Percentiles rank a stretch among this genome's conserved stretches.
Conservation (phyloP, 2,888 invertebrate genomes). For the Cerastis leucographa region DNA sequence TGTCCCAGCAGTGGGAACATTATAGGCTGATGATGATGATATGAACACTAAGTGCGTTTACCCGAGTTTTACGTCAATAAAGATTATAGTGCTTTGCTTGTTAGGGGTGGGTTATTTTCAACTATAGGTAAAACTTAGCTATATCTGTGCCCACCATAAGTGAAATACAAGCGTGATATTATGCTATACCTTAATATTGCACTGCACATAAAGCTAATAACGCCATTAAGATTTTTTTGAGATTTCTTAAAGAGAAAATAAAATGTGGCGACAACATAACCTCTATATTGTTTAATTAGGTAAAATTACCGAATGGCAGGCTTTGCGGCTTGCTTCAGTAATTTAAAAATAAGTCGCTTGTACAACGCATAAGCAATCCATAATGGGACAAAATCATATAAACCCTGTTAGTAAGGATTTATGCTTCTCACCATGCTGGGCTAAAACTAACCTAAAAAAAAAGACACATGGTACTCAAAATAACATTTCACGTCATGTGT, state of each 20-base stretch:
- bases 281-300: background rate
- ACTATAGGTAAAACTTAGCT: too few species aligned
- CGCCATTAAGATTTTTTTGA: background rate
- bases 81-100: too few species aligned
- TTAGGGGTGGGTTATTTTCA: too few species aligned
- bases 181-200: background rate
- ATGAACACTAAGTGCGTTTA: too few species aligned
- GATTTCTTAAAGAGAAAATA: background rate
- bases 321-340: background rate
- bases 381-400: background rate
- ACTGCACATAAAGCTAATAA: background rate
- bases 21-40: too few species aligned
- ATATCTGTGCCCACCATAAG: too few species aligned
- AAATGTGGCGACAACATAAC: background rate
- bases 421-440: background rate
- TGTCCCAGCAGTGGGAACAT: too few species aligned
- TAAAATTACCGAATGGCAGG: background rate
- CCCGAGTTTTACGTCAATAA: too few species aligned
- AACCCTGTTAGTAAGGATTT: too few species aligned
- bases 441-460: constrained; percentile 33
- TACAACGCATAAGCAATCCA: background rate
- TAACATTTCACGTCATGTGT: constrained; percentile 29
- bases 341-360: background rate
- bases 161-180: background rate
- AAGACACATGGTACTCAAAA: constrained; percentile 64